Evolutionary conservation across 2,888 invertebrate genomes (phyloP).

Genomic region (Macaria liturata): DNA sequence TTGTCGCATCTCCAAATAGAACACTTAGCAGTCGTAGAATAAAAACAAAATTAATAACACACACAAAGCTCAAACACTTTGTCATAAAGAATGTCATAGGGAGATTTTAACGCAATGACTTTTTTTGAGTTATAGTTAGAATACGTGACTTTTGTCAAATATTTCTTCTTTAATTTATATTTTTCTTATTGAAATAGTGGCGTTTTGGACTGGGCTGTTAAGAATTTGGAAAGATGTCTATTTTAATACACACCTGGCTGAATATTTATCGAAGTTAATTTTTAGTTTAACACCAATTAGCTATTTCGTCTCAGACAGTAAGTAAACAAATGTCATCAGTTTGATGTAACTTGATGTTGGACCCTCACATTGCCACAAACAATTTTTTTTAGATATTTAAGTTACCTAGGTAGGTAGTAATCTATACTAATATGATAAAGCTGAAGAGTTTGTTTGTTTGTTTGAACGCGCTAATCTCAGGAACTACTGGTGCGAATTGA

Average conservation of each 20-base stretch:
- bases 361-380: too few relatives aligned
- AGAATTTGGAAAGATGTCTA: conserved; percentile 11
- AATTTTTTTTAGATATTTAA: too few relatives aligned
- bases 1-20: conserved; percentile 27
- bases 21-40: conserved; percentile 26
- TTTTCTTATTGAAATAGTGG: conserved; percentile 37
- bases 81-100: conserved; percentile 59
- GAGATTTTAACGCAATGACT: conserved; percentile 56
- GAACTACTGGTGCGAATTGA: too few relatives aligned
- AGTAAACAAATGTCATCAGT: too few relatives aligned
- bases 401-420: too few relatives aligned
- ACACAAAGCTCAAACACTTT: conserved; percentile 39
- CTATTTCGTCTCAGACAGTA: too few relatives aligned
- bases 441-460: too few relatives aligned
- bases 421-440: too few relatives aligned
- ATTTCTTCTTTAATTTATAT: conserved; percentile 51
- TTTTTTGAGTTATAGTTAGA: conserved; percentile 59
- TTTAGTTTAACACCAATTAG: too few relatives aligned
- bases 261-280: too few relatives aligned
- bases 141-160: conserved; percentile 66
- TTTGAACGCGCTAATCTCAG: too few relatives aligned
- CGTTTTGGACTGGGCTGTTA: conserved; percentile 16
- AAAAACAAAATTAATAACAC: conserved; percentile 30
- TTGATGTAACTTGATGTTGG: too few relatives aligned
- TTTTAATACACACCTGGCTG: background rate